phyloP scores from a whole-genome alignment of 2,797 vertebrate species.

The Enteromius anoplus region DNA sequence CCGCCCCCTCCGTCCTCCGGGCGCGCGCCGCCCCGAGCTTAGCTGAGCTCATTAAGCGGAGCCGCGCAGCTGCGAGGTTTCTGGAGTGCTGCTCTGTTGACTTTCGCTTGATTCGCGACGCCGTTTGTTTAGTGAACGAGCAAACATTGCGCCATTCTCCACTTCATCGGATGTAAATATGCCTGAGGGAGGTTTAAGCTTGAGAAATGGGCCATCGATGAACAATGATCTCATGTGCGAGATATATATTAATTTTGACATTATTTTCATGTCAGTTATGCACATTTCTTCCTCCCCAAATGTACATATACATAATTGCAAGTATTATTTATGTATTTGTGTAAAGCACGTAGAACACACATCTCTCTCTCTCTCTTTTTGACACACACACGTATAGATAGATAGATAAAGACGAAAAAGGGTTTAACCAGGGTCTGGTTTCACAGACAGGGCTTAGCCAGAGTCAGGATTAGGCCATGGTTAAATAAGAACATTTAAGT shows the following conservation, averaged over 20 bases:
- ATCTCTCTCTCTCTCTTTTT: too few species aligned
- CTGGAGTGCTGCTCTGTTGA: neutral
- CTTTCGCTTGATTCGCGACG: conserved; percentile 28
- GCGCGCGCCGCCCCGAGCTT: conserved; percentile 50
- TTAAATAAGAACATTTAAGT: too few species aligned
- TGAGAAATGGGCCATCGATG: neutral
- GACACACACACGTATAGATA: too few species aligned
- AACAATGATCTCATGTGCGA: neutral
- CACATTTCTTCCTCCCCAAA: neutral
- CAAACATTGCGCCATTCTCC: conserved; percentile 19
- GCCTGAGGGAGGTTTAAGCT: neutral
- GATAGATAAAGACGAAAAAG: too few species aligned
- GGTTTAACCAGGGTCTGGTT: too few species aligned
- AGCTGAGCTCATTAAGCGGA: conserved; percentile 47
- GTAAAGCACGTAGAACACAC: too few species aligned
- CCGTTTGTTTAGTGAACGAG: conserved; percentile 32
- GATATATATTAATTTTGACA: too few species aligned
- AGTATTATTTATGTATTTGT: neutral
- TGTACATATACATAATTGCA: neutral
- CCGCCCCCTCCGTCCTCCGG: conserved; percentile 50
- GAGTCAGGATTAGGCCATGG: too few species aligned
- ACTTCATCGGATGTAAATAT: conserved; percentile 32
- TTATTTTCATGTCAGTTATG: neutral
- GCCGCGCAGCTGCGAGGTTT: conserved; percentile 18
- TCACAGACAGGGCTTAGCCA: too few species aligned